phyloP scores from a whole-genome alignment of 37 sponge, comb jelly and placozoan species.

The Aplysina aerophoba region DNA sequence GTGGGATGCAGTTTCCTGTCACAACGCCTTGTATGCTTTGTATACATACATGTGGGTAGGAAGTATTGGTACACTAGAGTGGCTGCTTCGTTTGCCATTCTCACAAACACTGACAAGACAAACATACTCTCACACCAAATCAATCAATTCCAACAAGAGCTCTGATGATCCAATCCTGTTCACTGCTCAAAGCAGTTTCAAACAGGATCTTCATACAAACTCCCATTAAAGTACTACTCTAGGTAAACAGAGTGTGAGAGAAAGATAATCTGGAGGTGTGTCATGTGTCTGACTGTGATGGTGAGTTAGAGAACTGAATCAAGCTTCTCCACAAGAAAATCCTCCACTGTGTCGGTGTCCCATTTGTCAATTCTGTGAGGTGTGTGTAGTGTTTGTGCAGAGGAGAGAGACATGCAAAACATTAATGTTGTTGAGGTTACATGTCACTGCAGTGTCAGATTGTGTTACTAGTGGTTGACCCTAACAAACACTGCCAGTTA shows the following conservation, averaged over 20 bases:
- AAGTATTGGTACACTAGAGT: too few relatives aligned
- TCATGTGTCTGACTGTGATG: not conserved
- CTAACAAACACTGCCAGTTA: not conserved
- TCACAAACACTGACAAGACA: too few relatives aligned
- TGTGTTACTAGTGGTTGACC: not conserved
- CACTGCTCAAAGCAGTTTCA: slow-evolving; percentile 53
- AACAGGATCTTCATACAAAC: slow-evolving; percentile 48
- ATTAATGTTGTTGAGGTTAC: not conserved
- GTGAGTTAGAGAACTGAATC: not conserved
- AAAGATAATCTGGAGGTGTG: not conserved
- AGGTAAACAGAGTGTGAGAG: not conserved
- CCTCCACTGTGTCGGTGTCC: slow-evolving; percentile 86
- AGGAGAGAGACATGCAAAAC: not conserved
- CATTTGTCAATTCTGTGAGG: slow-evolving; percentile 85
- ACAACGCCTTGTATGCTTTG: too few relatives aligned
- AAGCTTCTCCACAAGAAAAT: slow-evolving; percentile 81
- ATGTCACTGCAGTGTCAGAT: not conserved
- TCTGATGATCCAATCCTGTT: slow-evolving; percentile 38
- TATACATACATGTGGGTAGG: too few relatives aligned
- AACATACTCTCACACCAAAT: too few relatives aligned
- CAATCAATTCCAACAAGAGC: not conserved
- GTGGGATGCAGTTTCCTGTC: too few relatives aligned
- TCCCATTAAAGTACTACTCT: not conserved
- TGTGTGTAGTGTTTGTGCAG: not conserved
- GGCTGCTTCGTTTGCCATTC: too few relatives aligned